Percentiles rank a stretch among this genome's conserved stretches.
Conservation (phyloP, 2,113 vertebrate species). For the Gracilinanus agilis region DNA sequence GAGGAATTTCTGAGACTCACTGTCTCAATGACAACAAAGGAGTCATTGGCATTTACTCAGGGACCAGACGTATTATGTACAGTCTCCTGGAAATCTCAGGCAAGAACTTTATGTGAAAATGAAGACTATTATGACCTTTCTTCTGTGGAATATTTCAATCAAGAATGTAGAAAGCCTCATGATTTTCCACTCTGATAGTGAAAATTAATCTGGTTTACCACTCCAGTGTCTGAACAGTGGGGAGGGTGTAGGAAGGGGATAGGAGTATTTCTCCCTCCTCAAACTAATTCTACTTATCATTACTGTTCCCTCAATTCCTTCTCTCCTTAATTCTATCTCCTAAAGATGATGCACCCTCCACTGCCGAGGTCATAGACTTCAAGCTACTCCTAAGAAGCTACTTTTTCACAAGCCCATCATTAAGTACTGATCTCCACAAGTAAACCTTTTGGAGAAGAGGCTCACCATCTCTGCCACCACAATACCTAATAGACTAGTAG, state of each 20-base stretch:
- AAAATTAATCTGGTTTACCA: conserved; percentile 65
- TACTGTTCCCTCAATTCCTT: neutral
- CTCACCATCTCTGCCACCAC: neutral
- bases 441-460: neutral
- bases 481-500: neutral
- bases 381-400: neutral
- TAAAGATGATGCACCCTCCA: neutral
- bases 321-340: conserved; percentile 5
- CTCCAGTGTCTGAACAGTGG: conserved; percentile 59
- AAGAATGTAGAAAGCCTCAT: conserved; percentile 67
- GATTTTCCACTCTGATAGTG: conserved; percentile 68
- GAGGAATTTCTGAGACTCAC: conserved; percentile 52
- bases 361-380: neutral
- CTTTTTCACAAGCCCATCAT: neutral
- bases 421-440: neutral
- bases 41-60: neutral
- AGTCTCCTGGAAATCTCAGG: conserved; percentile 64
- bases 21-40: conserved; percentile 59
- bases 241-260: neutral
- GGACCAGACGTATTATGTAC: conserved; percentile 32
- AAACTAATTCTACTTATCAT: neutral
- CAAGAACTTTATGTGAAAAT: conserved; percentile 61
- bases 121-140: conserved; percentile 58
- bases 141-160: conserved; percentile 69
- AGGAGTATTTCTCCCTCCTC: conserved; percentile 7